phyloP scores from a whole-genome alignment of 2,888 invertebrate genomes.

The Eubasilissa splendida region DNA sequence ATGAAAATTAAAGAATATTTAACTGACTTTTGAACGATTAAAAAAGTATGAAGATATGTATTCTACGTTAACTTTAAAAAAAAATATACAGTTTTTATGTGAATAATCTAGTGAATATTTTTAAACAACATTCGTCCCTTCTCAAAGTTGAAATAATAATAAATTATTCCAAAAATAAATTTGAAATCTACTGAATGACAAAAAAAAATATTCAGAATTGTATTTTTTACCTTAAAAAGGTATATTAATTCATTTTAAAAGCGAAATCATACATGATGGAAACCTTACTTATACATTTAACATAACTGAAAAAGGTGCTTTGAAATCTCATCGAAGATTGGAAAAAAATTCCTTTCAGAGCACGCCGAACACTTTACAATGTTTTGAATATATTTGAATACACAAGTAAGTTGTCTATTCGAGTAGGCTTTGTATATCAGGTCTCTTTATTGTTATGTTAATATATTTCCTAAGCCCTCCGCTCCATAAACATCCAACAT shows the following conservation, averaged over 20 bases:
- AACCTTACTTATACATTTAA: slow-evolving; percentile 23
- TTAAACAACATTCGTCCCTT: too few relatives aligned
- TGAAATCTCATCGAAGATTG: slow-evolving; percentile 28
- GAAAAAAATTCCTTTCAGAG: slow-evolving; percentile 6
- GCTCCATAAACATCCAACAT: slow-evolving; percentile 30
- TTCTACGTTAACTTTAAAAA: too few relatives aligned
- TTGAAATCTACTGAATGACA: too few relatives aligned
- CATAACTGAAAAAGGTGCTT: slow-evolving; percentile 31
- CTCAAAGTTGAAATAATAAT: too few relatives aligned
- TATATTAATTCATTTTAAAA: slow-evolving; percentile 8
- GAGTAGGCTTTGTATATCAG: slow-evolving; percentile 40
- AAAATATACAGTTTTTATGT: too few relatives aligned
- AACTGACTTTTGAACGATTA: too few relatives aligned
- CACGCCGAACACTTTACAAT: slow-evolving; percentile 7
- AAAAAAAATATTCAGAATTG: too few relatives aligned
- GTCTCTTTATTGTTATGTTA: slow-evolving; percentile 43
- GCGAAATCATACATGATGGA: not conserved
- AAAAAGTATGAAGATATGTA: too few relatives aligned
- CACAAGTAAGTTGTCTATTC: slow-evolving; percentile 30
- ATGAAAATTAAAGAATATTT: too few relatives aligned
- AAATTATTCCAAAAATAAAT: too few relatives aligned
- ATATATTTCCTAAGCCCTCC: slow-evolving; percentile 23
- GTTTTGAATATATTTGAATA: slow-evolving; percentile 48
- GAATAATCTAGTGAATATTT: too few relatives aligned
- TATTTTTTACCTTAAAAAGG: slow-evolving; percentile 1